These are phyloP conservation scores for Crematogaster levior DNA, from an alignment of 2,888 invertebrate species.

Conservation along the genomic window DNA sequence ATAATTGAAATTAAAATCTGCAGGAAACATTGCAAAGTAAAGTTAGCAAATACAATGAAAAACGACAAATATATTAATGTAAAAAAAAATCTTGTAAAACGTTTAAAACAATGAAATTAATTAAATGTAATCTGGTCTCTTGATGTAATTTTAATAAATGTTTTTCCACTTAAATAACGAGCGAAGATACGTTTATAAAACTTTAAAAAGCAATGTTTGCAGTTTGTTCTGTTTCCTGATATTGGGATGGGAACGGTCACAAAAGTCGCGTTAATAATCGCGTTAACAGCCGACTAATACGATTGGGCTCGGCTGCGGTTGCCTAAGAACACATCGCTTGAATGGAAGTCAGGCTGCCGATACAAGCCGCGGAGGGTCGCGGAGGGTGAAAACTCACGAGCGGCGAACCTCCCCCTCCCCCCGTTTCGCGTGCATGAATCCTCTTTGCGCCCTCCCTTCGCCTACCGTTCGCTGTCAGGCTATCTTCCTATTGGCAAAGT, in stretches of 20 bases:
- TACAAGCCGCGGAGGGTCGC: constrained; percentile 11
- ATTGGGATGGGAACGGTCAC: too few relatives aligned
- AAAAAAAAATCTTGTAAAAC: neutral
- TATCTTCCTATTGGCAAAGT: constrained; percentile 72
- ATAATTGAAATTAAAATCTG: neutral
- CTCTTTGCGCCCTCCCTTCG: constrained; percentile 16
- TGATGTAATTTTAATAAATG: neutral
- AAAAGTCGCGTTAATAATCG: constrained; percentile 16
- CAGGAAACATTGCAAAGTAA: neutral
- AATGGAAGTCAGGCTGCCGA: constrained; percentile 64
- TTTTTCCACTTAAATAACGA: neutral
- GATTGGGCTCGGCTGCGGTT: constrained; percentile 54
- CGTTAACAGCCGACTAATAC: constrained; percentile 45
- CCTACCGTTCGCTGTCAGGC: constrained; percentile 2
- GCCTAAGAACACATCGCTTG: constrained; percentile 48
- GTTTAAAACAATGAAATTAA: neutral
- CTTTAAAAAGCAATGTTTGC: neutral
- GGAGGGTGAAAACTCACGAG: constrained; percentile 41
- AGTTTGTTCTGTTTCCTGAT: neutral
- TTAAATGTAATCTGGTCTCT: neutral
- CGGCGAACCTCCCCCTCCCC: neutral
- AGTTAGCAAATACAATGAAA: neutral
- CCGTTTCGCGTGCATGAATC: constrained; percentile 36
- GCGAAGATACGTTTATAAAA: neutral
- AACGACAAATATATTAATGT: neutral